These are phyloP conservation scores for Octopus bimaculoides DNA, from an alignment of 1,140 invertebrate species.

Conservation along the genomic window DNA sequence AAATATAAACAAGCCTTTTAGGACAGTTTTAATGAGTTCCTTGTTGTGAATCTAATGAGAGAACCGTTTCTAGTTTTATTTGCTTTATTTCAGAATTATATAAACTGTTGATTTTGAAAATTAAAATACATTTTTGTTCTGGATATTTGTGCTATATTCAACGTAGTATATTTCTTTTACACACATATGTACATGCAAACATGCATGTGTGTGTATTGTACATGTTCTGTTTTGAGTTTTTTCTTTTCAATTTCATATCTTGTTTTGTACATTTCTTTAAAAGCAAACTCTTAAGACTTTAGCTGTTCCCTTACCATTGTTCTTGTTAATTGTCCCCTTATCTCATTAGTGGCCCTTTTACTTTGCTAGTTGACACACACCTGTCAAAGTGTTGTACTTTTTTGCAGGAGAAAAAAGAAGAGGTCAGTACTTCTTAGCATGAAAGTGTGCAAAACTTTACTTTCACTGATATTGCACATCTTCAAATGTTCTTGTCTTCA, in stretches of 20 bases:
- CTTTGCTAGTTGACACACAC: not conserved
- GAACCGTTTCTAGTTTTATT: too few relatives aligned
- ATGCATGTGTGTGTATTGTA: not conserved
- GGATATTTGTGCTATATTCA: too few relatives aligned
- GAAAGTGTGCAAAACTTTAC: not conserved
- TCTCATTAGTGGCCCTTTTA: not conserved
- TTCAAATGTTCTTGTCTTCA: not conserved
- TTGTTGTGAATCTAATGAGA: too few relatives aligned
- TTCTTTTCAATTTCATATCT: too few relatives aligned
- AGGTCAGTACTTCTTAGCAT: constrained; percentile 17
- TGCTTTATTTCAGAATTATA: too few relatives aligned
- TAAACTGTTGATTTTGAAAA: too few relatives aligned
- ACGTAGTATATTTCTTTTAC: not conserved
- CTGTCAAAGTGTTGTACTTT: not conserved
- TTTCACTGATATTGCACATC: constrained; percentile 2
- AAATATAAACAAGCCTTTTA: too few relatives aligned
- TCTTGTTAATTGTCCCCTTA: constrained; percentile 1
- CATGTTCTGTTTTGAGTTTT: too few relatives aligned
- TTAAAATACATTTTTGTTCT: too few relatives aligned
- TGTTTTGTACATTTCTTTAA: not conserved
- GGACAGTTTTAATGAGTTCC: too few relatives aligned
- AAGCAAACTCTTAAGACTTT: too few relatives aligned
- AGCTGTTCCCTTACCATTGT: too few relatives aligned
- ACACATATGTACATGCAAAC: not conserved
- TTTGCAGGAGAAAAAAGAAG: constrained; percentile 25